Percentiles rank a stretch among this genome's conserved stretches.
Evolutionary conservation across 2,797 vertebrate species (phyloP).

Genomic region (Brotula barbata): DNA sequence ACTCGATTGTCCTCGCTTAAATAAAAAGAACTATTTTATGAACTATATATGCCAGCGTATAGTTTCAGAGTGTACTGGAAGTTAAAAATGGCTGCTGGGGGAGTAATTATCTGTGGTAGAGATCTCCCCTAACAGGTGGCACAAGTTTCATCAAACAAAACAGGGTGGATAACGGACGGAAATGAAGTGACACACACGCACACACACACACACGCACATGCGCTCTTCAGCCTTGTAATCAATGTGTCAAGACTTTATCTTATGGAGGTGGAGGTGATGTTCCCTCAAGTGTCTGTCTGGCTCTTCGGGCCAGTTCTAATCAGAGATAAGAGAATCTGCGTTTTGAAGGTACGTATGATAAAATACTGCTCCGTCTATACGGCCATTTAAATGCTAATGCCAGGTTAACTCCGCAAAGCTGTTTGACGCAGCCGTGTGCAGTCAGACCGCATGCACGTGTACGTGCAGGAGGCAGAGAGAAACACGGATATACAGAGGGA

Average conservation of each 20-base stretch:
- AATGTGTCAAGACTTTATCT: slow-evolving; percentile 74
- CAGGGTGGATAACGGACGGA: not conserved
- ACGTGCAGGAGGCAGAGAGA: not conserved
- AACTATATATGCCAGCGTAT: not conserved
- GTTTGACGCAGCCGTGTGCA: slow-evolving; percentile 60
- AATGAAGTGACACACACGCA: slow-evolving; percentile 20
- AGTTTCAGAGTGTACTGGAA: not conserved
- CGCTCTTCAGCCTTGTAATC: slow-evolving; percentile 48
- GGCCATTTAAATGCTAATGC: slow-evolving; percentile 84
- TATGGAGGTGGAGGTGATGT: slow-evolving; percentile 71
- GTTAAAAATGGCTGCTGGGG: slow-evolving; percentile 13
- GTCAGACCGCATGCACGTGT: slow-evolving; percentile 37
- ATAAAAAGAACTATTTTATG: not conserved
- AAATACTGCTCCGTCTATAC: slow-evolving; percentile 80
- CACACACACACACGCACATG: slow-evolving; percentile 17
- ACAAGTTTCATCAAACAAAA: slow-evolving; percentile 13
- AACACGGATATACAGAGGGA: slow-evolving; percentile 1
- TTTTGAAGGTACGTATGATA: slow-evolving; percentile 79
- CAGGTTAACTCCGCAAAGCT: slow-evolving; percentile 73
- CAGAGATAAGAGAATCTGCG: slow-evolving; percentile 74
- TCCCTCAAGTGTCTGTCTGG: slow-evolving; percentile 71
- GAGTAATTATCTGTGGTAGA: slow-evolving; percentile 2
- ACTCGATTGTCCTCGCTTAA: too few species aligned
- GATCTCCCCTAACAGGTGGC: slow-evolving; percentile 9
- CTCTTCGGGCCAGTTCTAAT: slow-evolving; percentile 60